Evolutionary conservation across 2,797 vertebrate species (phyloP), one percentile per base, ranked within the genome.

Genomic region (Crocodylus rhombifer): DNA sequence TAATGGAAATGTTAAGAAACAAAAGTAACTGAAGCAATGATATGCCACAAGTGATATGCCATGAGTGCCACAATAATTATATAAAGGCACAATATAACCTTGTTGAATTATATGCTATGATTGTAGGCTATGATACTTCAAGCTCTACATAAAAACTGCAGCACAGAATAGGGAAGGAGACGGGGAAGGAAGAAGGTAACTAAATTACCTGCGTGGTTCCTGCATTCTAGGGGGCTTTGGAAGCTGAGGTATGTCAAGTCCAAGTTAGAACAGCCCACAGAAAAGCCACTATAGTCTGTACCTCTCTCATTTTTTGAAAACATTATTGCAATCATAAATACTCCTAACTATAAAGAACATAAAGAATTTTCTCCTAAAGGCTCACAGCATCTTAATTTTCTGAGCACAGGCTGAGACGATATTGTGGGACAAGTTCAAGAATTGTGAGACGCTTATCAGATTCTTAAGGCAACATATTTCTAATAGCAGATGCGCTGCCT

Each of bases 1-100:
- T 91, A 93, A 63, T 79, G 82, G 94, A 94, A 96, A 94, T 76
- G 91, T 33, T 93, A 89, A 92, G 95, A 91, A 94, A 95, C 95
- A 65, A 2, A 76, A 88, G 0, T 79, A 84, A 93, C 73, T 94
- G 65, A 64, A 82, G 92, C 82, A 89, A 78, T 93, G 95, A 91
- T 96, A 95, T 30, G 30, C 30, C 30, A 30, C 30, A 30, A 30
- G 30, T 30, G 30, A 30, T 30, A 30, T 30, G 30, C 30, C 30
- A 30, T 4, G 30, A 74, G 94, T 11, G 84, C 93, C 82, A 89
- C 62, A 93, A 88, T 71, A 90, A 96, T 76, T 28, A 90, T 6
- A 26, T 61, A 3, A 11, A 76, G 14, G n/a, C 6, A 65, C 28
- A 7, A 18, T 60, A 77, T n/a, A 51, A 36, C 18, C 63, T n/a